These are phyloP conservation scores for Chionomys nivalis DNA, from an alignment of 2,113 vertebrate species.

Conservation along the genomic window DNA sequence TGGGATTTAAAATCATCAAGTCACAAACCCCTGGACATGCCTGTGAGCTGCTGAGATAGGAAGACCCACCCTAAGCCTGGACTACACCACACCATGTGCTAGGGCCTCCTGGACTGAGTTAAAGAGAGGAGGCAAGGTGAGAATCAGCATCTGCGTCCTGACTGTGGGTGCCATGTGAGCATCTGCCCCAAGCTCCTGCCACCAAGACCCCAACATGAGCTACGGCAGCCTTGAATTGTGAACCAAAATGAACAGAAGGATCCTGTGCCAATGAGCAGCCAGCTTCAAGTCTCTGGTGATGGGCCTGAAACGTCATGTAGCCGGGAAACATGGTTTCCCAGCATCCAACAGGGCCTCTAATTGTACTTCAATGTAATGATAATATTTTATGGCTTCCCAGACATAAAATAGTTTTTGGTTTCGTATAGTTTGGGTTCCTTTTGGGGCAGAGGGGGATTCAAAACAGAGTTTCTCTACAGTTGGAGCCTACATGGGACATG, in stretches of 20 bases:
- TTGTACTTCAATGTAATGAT: neutral
- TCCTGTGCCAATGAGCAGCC: neutral
- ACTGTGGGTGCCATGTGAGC: neutral
- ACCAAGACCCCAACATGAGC: neutral
- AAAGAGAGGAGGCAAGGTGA: neutral
- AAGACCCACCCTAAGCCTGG: neutral
- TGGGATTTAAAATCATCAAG: neutral
- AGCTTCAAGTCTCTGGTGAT: slow-evolving; percentile 31
- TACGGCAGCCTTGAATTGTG: neutral
- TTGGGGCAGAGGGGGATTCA: too few relatives aligned
- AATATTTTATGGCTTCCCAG: neutral
- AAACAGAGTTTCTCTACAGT: too few relatives aligned
- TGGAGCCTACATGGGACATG: neutral
- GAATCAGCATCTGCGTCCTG: neutral
- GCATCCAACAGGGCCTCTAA: neutral
- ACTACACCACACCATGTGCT: too few relatives aligned
- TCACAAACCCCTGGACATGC: neutral
- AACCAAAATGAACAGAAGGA: neutral
- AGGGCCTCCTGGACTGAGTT: too few relatives aligned
- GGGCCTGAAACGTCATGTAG: neutral
- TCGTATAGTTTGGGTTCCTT: too few relatives aligned
- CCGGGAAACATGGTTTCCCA: neutral
- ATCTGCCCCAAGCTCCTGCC: neutral
- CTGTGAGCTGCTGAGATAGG: neutral
- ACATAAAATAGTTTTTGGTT: slow-evolving; percentile 25